Percentiles rank a stretch among this genome's conserved stretches.
Evolutionary conservation across 2,797 vertebrate species (phyloP).

Genomic region (Anguilla obscura): DNA sequence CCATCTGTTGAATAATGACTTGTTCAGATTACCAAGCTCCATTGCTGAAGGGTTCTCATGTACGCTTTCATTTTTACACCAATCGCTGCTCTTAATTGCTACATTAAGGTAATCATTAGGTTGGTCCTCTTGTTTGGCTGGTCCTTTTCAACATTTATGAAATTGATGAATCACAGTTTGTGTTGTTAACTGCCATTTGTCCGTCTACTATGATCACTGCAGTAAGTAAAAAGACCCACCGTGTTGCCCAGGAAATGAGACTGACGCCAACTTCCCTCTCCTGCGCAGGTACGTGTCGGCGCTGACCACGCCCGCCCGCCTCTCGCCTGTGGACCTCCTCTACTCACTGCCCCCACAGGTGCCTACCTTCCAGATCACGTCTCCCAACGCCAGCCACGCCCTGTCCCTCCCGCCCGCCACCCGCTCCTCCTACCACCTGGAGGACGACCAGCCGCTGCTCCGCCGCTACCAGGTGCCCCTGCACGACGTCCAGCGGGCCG

Average conservation of each 20-base stretch:
- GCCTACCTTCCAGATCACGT: constrained; percentile 97
- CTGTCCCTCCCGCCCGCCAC: constrained; percentile 90
- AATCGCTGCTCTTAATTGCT: neutral
- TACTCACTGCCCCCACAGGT: constrained; percentile 92
- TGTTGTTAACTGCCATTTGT: neutral
- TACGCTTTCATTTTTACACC: neutral
- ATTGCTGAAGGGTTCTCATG: neutral
- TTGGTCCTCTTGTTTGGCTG: neutral
- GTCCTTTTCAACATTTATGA: neutral
- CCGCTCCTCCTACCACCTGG: constrained; percentile 83
- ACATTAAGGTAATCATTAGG: neutral
- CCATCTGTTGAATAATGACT: too few species aligned
- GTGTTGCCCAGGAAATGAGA: neutral
- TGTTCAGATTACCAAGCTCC: neutral
- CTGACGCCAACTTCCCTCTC: constrained; percentile 21
- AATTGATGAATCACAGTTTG: neutral
- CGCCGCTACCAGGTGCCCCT: constrained; percentile 83
- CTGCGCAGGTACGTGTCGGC: constrained; percentile 90
- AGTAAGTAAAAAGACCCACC: too few species aligned
- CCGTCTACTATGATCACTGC: neutral
- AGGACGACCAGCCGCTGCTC: constrained; percentile 89
- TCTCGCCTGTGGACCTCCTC: constrained; percentile 95
- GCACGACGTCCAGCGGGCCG: constrained; percentile 85
- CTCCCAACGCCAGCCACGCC: constrained; percentile 88
- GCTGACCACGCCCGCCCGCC: constrained; percentile 92